Conservation (phyloP, 2,888 invertebrate genomes). For the Caenorhabditis zanzibari region DNA sequence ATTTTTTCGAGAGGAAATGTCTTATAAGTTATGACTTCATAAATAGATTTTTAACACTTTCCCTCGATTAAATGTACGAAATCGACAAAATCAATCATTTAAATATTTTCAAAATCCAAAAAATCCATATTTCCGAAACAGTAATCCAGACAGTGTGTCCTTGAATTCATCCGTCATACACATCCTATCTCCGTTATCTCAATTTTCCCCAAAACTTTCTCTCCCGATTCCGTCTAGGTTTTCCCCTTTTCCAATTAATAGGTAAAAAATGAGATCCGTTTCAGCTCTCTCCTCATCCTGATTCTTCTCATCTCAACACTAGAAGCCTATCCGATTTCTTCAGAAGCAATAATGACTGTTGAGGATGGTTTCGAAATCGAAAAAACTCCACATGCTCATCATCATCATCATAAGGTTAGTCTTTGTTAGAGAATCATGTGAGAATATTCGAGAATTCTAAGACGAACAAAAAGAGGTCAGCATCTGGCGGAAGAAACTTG, state of each 20-base stretch:
- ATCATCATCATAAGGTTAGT: slow-evolving; percentile 63
- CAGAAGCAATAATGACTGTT: slow-evolving; percentile 37
- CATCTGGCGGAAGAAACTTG: slow-evolving; percentile 43
- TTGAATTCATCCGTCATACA: slow-evolving; percentile 14
- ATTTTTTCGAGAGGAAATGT: too few species aligned
- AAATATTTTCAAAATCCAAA: too few species aligned
- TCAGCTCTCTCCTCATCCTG: slow-evolving; percentile 21
- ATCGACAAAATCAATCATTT: too few species aligned
- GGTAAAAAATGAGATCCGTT: slow-evolving; percentile 14
- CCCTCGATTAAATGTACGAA: too few species aligned
- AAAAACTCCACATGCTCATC: slow-evolving; percentile 36
- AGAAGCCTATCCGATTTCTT: slow-evolving; percentile 22
- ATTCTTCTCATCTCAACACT: slow-evolving; percentile 22
- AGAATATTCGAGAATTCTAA: slow-evolving; percentile 19
- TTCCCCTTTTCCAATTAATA: slow-evolving; percentile 9
- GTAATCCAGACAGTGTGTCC: slow-evolving; percentile 12
- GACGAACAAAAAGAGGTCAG: slow-evolving; percentile 19
- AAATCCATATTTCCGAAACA: too few species aligned
- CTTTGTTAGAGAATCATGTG: slow-evolving; percentile 25
- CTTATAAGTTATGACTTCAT: too few species aligned
- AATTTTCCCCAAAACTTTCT: not conserved
- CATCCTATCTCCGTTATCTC: slow-evolving; percentile 16
- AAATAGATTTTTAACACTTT: too few species aligned
- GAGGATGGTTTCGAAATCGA: slow-evolving; percentile 36
- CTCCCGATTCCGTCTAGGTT: slow-evolving; percentile 14